phyloP scores from a whole-genome alignment of 2,797 vertebrate species.

The Echeneis naucrates region DNA sequence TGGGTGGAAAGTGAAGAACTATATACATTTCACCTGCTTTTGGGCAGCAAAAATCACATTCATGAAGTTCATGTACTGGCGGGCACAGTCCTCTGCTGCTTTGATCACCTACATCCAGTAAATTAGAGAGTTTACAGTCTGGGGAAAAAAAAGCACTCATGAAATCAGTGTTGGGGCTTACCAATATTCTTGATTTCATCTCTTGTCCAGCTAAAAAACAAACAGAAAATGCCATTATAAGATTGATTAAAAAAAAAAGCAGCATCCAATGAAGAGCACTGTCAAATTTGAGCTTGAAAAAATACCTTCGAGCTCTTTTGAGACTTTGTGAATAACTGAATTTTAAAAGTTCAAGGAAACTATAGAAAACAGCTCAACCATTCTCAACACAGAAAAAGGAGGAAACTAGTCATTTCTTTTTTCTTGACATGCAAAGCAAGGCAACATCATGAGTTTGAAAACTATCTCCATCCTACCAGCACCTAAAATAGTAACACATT shows the following conservation, averaged over 20 bases:
- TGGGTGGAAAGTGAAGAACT: neutral
- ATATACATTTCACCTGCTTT: conserved; percentile 89
- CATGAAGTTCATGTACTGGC: conserved; percentile 99
- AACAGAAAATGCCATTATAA: conserved; percentile 2
- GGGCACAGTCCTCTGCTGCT: conserved; percentile 93
- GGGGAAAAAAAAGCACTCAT: neutral
- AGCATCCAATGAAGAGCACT: neutral
- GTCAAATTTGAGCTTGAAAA: neutral
- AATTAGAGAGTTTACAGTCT: conserved; percentile 31
- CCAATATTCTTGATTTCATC: conserved; percentile 95
- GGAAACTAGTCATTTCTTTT: neutral
- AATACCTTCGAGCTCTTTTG: conserved; percentile 92
- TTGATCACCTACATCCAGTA: conserved; percentile 89
- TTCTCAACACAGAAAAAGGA: neutral
- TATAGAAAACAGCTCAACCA: neutral
- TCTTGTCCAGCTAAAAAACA: conserved; percentile 89
- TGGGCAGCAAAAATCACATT: conserved; percentile 98
- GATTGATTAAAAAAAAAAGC: neutral
- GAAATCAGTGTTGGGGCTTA: conserved; percentile 70
- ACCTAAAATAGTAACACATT: neutral
- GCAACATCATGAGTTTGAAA: neutral
- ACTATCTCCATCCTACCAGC: neutral
- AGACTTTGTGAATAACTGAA: conserved; percentile 92
- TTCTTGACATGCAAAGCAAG: neutral
- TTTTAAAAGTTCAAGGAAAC: conserved; percentile 56